Conservation (phyloP, 2,113 vertebrate species). For the Laticauda laticaudata region DNA sequence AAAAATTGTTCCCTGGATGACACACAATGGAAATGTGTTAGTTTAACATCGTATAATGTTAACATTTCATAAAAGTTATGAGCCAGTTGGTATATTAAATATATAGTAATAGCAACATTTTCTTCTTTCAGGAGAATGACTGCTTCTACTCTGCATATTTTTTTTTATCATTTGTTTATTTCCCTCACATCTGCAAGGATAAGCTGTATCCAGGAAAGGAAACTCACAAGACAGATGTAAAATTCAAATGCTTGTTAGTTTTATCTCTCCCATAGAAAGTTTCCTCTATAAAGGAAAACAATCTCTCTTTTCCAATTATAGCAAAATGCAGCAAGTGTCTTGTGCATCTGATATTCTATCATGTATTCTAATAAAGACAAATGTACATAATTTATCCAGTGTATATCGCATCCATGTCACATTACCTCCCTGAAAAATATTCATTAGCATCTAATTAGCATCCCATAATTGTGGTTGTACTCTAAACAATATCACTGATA, state of each 20-base stretch:
- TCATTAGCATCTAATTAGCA: slow-evolving; percentile 51
- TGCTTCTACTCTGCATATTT: background rate
- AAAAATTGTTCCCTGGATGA: background rate
- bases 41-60: background rate
- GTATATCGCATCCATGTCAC: background rate
- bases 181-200: background rate
- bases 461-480: background rate
- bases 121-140: background rate
- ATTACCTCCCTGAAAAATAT: slow-evolving; percentile 44
- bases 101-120: background rate
- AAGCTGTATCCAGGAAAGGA: background rate
- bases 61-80: background rate
- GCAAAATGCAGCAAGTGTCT: background rate
- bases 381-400: background rate
- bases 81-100: background rate
- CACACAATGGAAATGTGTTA: background rate
- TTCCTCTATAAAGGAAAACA: background rate
- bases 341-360: background rate
- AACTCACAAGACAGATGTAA: background rate
- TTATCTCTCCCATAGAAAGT: background rate
- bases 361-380: background rate
- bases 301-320: background rate
- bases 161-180: background rate
- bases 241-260: background rate
- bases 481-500: background rate